Evolutionary conservation across 2,797 vertebrate genomes (phyloP).

Genomic region (Allobates femoralis): DNA sequence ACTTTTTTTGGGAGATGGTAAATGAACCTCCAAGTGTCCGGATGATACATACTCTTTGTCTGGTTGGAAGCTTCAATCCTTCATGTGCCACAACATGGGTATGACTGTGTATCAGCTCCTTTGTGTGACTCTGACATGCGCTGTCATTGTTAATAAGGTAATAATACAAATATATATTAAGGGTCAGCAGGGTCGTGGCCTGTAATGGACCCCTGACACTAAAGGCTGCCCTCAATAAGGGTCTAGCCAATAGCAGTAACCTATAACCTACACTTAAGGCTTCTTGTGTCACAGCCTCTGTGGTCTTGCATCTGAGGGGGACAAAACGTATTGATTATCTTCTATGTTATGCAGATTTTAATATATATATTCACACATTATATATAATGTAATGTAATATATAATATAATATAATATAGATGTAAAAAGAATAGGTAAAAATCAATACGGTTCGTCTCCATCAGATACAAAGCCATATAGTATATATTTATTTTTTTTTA

Average conservation of each 20-base stretch:
- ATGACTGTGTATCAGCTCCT: not conserved
- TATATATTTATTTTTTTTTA: too few relatives aligned
- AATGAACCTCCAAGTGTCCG: not conserved
- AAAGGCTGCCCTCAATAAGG: constrained; percentile 15
- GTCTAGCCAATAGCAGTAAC: constrained; percentile 38
- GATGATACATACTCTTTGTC: not conserved
- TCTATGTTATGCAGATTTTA: too few relatives aligned
- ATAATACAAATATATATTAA: constrained; percentile 26
- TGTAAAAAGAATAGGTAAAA: too few relatives aligned
- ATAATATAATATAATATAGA: too few relatives aligned
- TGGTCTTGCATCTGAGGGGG: not conserved
- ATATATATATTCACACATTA: too few relatives aligned
- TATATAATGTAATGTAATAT: too few relatives aligned
- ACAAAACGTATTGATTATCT: not conserved
- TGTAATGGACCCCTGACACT: constrained; percentile 21
- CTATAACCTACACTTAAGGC: constrained; percentile 18
- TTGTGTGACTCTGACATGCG: constrained; percentile 2
- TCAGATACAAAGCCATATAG: too few relatives aligned
- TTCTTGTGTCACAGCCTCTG: constrained; percentile 5
- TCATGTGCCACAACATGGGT: not conserved
- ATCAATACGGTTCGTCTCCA: too few relatives aligned
- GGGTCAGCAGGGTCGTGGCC: constrained; percentile 18
- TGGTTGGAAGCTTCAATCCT: not conserved
- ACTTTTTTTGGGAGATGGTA: too few relatives aligned
- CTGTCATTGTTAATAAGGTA: constrained; percentile 45